These are phyloP conservation scores for Lytechinus variegatus DNA, from an alignment of 35 echinoderm and acorn worm genomes.

Conservation along the genomic window DNA sequence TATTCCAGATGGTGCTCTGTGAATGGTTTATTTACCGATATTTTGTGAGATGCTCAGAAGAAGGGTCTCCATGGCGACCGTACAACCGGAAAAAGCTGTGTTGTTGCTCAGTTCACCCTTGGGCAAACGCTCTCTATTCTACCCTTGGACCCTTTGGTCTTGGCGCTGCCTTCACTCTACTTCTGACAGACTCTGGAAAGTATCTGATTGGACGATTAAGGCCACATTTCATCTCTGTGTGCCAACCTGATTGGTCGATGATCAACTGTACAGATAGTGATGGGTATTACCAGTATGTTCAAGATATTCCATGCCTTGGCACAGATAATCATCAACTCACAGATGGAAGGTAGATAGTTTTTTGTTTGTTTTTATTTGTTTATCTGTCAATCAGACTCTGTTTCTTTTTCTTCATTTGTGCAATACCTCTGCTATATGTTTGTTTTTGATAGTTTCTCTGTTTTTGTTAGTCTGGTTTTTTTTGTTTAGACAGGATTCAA, in stretches of 20 bases:
- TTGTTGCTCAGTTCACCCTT: conserved; percentile 59
- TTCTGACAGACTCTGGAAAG: conserved; percentile 71
- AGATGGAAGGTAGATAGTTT: conserved; percentile 66
- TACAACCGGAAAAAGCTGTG: conserved; percentile 51
- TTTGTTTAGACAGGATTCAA: no score
- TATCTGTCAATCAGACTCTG: not conserved
- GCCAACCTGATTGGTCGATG: conserved; percentile 60
- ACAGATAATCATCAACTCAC: conserved; percentile 39
- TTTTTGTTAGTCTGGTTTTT: no score
- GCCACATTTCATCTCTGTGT: conserved; percentile 73
- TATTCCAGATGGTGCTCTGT: conserved; percentile 62
- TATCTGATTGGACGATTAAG: conserved; percentile 73
- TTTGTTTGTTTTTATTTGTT: not conserved
- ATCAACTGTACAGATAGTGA: conserved; percentile 67
- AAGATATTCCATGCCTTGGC: conserved; percentile 61
- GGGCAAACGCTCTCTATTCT: conserved; percentile 61
- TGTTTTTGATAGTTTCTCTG: no score
- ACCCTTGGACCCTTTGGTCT: conserved; percentile 69
- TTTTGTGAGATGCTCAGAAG: conserved; percentile 13
- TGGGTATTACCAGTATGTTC: conserved; percentile 55
- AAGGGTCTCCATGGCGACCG: conserved; percentile 34
- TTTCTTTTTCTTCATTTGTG: no score
- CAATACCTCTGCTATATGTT: no score
- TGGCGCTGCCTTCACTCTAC: conserved; percentile 49
- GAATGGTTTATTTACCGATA: conserved; percentile 64